Base-by-base conservation (phyloP, 2,113 vertebrate genomes). In the Macheiramphus alcinus region DNA sequence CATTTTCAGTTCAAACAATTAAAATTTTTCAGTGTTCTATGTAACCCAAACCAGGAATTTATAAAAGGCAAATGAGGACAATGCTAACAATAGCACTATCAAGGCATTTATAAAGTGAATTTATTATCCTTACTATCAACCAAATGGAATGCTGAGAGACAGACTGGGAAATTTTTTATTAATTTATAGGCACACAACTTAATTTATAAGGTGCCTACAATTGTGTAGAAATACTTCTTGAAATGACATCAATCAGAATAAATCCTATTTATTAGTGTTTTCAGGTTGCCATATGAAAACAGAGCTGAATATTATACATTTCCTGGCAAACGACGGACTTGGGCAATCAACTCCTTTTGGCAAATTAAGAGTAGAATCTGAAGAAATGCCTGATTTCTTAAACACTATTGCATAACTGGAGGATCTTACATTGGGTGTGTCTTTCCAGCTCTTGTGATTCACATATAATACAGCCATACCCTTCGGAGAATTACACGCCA, bases 81-180 rank as follows among this genome's bases (percentile, higher is more conserved):
- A 53, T 13, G 7, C n/a, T 76, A 71, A 76, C 31, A 85, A 80
- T 56, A 80, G 40, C n/a, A 91, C 52, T 38, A 66, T 48, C 52
- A 53, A 40, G 48, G 53, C 59, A 27, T 56, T 68, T 74, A 59
- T 52, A 43, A 83, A 53, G 67, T 70, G 55, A 63, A 75, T 80
- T 88, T 92, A 71, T 83, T 85, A 85, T 38, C 70, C 68, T 88
- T 75, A 55, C 32, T 73, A 74, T 83, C 48, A 73, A 83, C 32
- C 48, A 53, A 70, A 71, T 43, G 63, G 74, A 92, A 92, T 50
- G 56, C 32, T 76, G 62, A 85, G 61, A 74, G 43, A 34, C 45
- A 71, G 40, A 70, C 10, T 17, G 10, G 58, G 68, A 86, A 70
- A 43, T 26, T 16, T 65, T 29, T 80, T 22, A 50, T 68, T 80